Evolutionary conservation across 2,888 invertebrate species (phyloP), one percentile per base, ranked within the genome.

Genomic region (Synanthedon formicaeformis): DNA sequence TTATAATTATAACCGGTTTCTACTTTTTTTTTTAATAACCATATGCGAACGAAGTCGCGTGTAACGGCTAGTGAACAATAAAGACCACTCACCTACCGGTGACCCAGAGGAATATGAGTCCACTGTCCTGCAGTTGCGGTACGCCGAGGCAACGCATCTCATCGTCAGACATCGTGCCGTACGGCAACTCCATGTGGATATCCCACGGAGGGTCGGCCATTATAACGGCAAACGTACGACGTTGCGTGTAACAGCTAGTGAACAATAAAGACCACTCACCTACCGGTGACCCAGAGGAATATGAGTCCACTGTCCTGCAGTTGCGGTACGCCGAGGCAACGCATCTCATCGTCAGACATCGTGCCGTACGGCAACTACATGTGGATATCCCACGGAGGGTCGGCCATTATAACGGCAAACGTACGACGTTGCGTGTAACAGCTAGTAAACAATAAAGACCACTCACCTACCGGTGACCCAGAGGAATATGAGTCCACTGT

Each of bases 171-270:
- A 99, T 97, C 0, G 98, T 99, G 1, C 98, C 99, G 75, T 99
- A 99, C 0, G 98, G 98, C 50, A 99, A 88, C 80, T 99, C 98
- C 98, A 99, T 99, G 77, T 99, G 98, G 61, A 99, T 99, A 73
- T 99, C 99, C 99, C 98, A 99, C 0, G 98, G 99, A 0, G 98
- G 98, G 79, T 98, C 97, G 40, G 98, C 98, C 99, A 99, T 99
- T 61, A 99, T 96, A 3, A 99, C 98, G 0, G 98, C 96, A 86
- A 98, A 51, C n/a, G n/a, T n/a, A n/a, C n/a, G n/a, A n/a, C n/a
- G n/a, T n/a, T n/a, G n/a, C n/a, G n/a, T n/a, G n/a, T n/a, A n/a
- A n/a, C n/a, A n/a, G n/a, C n/a, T n/a, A n/a, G n/a, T n/a, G n/a
- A n/a, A n/a, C n/a, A n/a, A n/a, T n/a, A n/a, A n/a, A 5, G 14